Evolutionary conservation across 2,888 invertebrate species (phyloP).

Genomic region (Liodrosophila aerea): DNA sequence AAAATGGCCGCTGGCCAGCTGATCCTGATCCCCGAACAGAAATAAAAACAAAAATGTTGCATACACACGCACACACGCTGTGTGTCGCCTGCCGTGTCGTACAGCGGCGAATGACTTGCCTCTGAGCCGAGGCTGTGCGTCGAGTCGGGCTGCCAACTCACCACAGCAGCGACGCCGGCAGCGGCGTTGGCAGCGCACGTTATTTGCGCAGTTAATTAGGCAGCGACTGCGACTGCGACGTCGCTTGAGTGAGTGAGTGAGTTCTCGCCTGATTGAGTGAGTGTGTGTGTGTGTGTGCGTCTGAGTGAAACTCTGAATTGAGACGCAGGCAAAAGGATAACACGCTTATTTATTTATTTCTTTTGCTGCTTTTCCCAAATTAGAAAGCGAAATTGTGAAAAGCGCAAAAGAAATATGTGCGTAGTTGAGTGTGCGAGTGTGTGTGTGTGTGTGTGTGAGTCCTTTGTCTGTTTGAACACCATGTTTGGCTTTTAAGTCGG

Average conservation of each 20-base stretch:
- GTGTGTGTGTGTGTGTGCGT: constrained; percentile 12
- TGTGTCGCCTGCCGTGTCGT: constrained; percentile 48
- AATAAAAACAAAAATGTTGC: not conserved
- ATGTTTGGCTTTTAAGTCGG: constrained; percentile 49
- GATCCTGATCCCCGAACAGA: constrained; percentile 40
- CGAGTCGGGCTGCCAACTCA: constrained; percentile 45
- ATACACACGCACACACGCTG: constrained; percentile 23
- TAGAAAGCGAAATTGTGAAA: too few species aligned
- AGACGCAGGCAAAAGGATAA: too few species aligned
- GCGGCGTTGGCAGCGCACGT: constrained; percentile 27
- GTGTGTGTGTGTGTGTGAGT: not conserved
- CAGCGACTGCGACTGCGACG: constrained; percentile 25
- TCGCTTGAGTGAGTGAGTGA: constrained; percentile 4
- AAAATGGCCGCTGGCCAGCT: constrained; percentile 43
- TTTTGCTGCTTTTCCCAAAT: too few species aligned
- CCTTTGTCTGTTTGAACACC: constrained; percentile 45
- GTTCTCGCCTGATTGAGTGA: constrained; percentile 19
- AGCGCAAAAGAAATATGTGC: too few species aligned
- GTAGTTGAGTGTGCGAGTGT: not conserved
- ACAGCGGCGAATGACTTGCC: constrained; percentile 45
- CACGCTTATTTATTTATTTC: too few species aligned
- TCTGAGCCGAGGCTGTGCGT: constrained; percentile 6
- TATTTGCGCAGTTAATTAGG: constrained; percentile 68
- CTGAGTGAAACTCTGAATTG: too few species aligned
- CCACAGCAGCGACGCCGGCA: constrained; percentile 57